Evolutionary conservation across 2,797 vertebrate genomes (phyloP), one percentile per base, ranked within the genome.

Genomic region (Poeciliopsis turneri): DNA sequence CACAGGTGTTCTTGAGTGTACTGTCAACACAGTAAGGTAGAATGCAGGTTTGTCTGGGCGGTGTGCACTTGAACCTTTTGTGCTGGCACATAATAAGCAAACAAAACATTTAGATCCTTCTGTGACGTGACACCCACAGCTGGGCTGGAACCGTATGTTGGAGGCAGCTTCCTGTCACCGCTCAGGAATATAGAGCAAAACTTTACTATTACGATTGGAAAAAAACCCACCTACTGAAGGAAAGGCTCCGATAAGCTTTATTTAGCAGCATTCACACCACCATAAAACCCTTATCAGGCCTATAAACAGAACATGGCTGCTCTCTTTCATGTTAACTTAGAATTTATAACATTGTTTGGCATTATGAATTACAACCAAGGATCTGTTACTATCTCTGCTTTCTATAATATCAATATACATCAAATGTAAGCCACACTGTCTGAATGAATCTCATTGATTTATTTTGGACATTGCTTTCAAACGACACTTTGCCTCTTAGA

Each of bases 61-160:
- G 74, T 11, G 72, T 82, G 69, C 69, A 1, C 25, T 0, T 43
- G 72, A n/a, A 85, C 57, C 0, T 74, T 86, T 81, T 92, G 78
- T 89, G 25, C 39, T 0, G 0, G 64, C 16, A 57, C 49, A 80
- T 75, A 77, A 76, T 89, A 81, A 75, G 9, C 47, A 86, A 86
- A 87, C 78, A 70, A 81, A 76, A 46, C 72, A 43, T 72, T 77
- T 78, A 16, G 28, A 77, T 74, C 70, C 64, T 66, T 83, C 30
- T 33, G 28, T 91, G 87, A 87, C 83, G 77, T 61, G 70, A 41
- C 80, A 80, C 57, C 78, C 57, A 23, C 33, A 70, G 70, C 30
- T 53, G 74, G 15, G 49, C 33, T 66, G 28, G 12, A 23, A 45
- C 30, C 18, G 16, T 9, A 8, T 28, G 12, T 16, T 20, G 16